Evolutionary conservation across 2,797 vertebrate species (phyloP), one percentile per base, ranked within the genome.

Genomic region (Dipus sagitta): DNA sequence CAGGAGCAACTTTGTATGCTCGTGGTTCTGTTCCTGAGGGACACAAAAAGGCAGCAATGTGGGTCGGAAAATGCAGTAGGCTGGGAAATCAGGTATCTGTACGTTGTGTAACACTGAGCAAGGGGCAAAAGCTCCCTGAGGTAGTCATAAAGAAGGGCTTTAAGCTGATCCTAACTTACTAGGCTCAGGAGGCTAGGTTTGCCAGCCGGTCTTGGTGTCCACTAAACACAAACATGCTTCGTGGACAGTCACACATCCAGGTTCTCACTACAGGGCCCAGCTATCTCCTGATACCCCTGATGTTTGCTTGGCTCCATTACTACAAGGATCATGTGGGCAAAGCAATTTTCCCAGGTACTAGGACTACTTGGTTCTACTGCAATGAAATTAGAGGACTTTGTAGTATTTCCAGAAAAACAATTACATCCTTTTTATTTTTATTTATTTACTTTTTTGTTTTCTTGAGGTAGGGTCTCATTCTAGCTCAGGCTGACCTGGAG

Each of bases 321-420:
- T 1, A 1, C 17, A 9, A 62, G 47, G 32, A 47, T 12, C n/a
- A 4, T 0, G 1, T 2, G 30, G 28, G 30, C 5, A 17, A 30
- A 34, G 54, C 15, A 32, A 12, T 28, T 13, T 24, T 30, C 67
- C 86, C 30, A 21, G 42, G 5, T 21, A 7, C 34, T 54, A 14
- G 54, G 24, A 64, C 5, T 21, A 18, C 6, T 3, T 20, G 30
- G 47, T 9, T 17, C 47, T 70, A 8, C 47, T 74, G 92, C 28
- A 32, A 26, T 32, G 52, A 64, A 32, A 54, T n/a, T 2, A 32
- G 68, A 47, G 32, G 62, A 32, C 28, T 32, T 21, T 8, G 26
- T 2, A 11, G 0, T 11, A 6, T 12, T 12, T 28, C 24, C 78
- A 4, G 7, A 32, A 52, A 62, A 70, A 58, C 3, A 58, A 58